phyloP scores from a whole-genome alignment of 1,140 invertebrate species.

The Harpegnathos saltator region DNA sequence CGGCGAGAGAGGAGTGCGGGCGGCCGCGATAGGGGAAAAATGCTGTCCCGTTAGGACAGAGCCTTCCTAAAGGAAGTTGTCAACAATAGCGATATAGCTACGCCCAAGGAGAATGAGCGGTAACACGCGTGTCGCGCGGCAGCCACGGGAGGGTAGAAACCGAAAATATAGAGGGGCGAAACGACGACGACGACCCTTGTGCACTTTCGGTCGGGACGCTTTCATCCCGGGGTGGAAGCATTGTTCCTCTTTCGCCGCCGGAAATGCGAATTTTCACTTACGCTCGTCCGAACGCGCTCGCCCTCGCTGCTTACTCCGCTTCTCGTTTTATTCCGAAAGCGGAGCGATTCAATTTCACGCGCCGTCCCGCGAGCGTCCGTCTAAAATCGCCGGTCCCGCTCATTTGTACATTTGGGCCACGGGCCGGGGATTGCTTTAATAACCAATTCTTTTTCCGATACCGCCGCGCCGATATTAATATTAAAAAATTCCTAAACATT shows the following conservation, averaged over 20 bases:
- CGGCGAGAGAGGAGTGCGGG: neutral
- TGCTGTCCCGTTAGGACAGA: constrained; percentile 4
- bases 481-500: neutral
- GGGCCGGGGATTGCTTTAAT: neutral
- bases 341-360: constrained; percentile 27
- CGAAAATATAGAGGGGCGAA: constrained; percentile 65
- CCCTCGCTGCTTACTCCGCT: constrained; percentile 1
- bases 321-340: constrained; percentile 34
- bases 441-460: neutral
- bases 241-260: constrained; percentile 55
- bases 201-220: constrained; percentile 56
- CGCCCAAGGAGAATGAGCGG: constrained; percentile 14
- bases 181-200: constrained; percentile 52
- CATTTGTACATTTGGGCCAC: neutral
- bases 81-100: constrained; percentile 56
- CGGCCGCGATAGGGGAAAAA: neutral
- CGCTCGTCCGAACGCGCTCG: constrained; percentile 38
- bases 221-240: constrained; percentile 36
- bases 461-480: too few species aligned
- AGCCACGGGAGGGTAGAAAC: constrained; percentile 13
- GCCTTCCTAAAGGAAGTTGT: constrained; percentile 54
- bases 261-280: constrained; percentile 68
- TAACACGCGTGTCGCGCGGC: constrained; percentile 44
- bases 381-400: constrained; percentile 2
- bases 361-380: neutral